Conservation (phyloP, 2,797 vertebrate species). For the Neopelma chrysocephalum region DNA sequence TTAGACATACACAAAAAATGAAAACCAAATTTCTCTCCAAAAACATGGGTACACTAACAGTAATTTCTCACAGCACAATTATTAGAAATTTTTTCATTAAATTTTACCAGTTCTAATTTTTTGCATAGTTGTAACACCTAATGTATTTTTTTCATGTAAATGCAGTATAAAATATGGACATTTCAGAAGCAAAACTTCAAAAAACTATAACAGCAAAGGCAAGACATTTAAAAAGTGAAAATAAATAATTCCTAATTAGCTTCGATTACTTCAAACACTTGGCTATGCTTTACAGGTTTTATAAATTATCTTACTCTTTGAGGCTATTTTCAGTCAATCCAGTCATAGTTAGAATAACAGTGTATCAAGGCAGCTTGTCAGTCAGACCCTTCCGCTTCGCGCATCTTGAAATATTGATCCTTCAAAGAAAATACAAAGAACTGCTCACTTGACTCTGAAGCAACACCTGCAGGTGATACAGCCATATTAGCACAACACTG, state of each 20-base stretch:
- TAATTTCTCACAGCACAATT: not conserved
- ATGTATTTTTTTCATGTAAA: not conserved
- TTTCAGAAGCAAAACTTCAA: not conserved
- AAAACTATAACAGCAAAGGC: not conserved
- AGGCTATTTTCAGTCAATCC: constrained; percentile 11
- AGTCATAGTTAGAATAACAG: not conserved
- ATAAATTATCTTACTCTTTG: constrained; percentile 3
- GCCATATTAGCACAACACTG: not conserved
- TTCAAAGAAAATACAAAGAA: constrained; percentile 22
- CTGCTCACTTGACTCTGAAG: not conserved
- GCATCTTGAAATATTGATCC: constrained; percentile 21
- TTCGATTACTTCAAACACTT: constrained; percentile 6
- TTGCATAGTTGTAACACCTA: not conserved
- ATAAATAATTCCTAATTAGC: not conserved
- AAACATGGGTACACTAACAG: not conserved
- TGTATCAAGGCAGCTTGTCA: not conserved
- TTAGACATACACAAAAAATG: not conserved
- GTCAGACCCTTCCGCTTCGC: not conserved
- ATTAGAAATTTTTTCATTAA: not conserved
- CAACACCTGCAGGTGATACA: not conserved
- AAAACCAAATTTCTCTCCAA: not conserved
- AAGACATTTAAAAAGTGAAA: not conserved
- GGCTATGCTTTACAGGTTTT: not conserved
- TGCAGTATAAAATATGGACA: not conserved
- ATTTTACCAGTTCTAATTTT: not conserved